Base-by-base conservation (phyloP, 2,113 vertebrate genomes). In the Grammomys surdaster region DNA sequence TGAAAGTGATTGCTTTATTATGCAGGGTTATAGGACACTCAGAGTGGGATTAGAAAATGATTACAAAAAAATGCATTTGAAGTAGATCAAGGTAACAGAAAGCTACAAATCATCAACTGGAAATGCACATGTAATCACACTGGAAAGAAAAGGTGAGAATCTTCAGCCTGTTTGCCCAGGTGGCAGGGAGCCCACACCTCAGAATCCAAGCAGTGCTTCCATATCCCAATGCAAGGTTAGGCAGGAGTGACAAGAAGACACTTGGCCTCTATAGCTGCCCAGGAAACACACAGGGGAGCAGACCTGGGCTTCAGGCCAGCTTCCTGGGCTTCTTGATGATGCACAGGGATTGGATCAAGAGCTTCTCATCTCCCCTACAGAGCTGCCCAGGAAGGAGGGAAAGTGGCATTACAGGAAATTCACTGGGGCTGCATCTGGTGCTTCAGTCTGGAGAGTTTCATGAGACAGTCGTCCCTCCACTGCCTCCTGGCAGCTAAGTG, bases 401-500 rank as follows among this genome's bases (percentile, higher is more conserved):
- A 19, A 31, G 63, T 0, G 16, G 43, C 33, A 16, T 36, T 1
- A 10, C 13, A 1, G 7, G 40, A 58, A 3, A 46, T 36, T 98
- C 91, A 98, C 88, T 98, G 92, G 77, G 97, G 92, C 69, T 98
- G 97, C 89, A 98, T 97, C 95, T 98, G 98, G 56, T 98, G 98
- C 98, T 99, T 99, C 97, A 99, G 96, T 88, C 98, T 98, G 97
- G 99, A 98, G 43, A 99, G 98, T 82, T 91, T 97, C 95, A 98
- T 98, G 46, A 99, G 99, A 96, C 99, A 99, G 24, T 98, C 97
- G 81, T 99, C 99, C 96, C 99, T 98, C 98, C 99, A 99, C 93
- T 98, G 98, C 93, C 98, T 99, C 89, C 99, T 98, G 96, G 98
- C 98, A 70, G 98, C 98, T 85, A 99, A 98, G 95, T 98, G 98